Percentiles rank a stretch among this genome's conserved stretches.
phyloP scores from a whole-genome alignment of 2,797 vertebrate species.

The Chrosomus eos region DNA sequence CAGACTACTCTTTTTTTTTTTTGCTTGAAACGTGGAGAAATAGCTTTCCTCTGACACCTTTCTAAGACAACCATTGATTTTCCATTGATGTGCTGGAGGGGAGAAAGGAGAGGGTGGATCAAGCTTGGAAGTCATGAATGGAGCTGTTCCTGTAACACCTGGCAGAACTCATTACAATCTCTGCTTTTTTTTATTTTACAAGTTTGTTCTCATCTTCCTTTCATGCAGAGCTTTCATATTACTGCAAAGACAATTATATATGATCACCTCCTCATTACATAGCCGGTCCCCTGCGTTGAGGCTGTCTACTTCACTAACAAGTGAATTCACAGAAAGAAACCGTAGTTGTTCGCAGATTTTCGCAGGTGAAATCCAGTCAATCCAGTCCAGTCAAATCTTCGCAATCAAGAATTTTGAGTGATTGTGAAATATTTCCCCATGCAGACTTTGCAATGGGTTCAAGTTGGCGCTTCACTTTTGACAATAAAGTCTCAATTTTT shows the following conservation, averaged over 20 bases:
- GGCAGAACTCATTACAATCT: slow-evolving; percentile 50
- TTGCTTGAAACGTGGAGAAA: slow-evolving; percentile 67
- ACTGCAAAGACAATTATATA: slow-evolving; percentile 10
- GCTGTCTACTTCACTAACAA: not conserved
- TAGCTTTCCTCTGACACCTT: slow-evolving; percentile 67
- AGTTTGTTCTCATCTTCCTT: slow-evolving; percentile 28
- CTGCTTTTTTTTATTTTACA: slow-evolving; percentile 38
- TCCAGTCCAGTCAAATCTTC: not conserved
- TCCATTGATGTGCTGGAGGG: slow-evolving; percentile 60
- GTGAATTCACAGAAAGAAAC: not conserved
- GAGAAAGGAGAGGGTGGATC: slow-evolving; percentile 45
- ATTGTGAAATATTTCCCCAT: not conserved
- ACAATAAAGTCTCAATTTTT: no score
- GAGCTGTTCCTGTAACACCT: slow-evolving; percentile 42
- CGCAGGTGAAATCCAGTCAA: not conserved
- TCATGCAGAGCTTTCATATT: slow-evolving; percentile 38
- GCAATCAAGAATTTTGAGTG: not conserved
- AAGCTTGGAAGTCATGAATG: slow-evolving; percentile 55
- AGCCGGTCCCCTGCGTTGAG: not conserved
- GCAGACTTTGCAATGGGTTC: not conserved
- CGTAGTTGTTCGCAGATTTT: not conserved
- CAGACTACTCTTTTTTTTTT: slow-evolving; percentile 34
- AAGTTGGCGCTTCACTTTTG: not conserved
- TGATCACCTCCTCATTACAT: not conserved
- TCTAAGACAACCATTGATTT: slow-evolving; percentile 70